phyloP scores from a whole-genome alignment of 2,797 vertebrate genomes.

The Eutrigla gurnardus region DNA sequence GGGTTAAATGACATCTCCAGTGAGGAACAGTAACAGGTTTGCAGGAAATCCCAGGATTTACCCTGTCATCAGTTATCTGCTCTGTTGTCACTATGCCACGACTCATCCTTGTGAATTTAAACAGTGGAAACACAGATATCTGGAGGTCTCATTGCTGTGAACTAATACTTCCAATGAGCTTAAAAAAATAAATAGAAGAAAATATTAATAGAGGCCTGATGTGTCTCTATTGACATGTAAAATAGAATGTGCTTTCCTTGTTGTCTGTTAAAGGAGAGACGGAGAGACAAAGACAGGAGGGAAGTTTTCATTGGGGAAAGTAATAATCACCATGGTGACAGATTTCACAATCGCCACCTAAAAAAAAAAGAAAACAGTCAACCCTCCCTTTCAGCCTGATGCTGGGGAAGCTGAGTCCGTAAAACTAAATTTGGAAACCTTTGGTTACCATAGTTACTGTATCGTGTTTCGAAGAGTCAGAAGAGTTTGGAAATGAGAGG shows the following conservation, averaged over 20 bases:
- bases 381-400: neutral
- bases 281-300: neutral
- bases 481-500: neutral
- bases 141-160: constrained; percentile 10
- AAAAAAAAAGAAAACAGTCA: neutral
- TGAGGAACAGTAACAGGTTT: constrained; percentile 62
- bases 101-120: constrained; percentile 13
- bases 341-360: neutral
- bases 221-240: neutral
- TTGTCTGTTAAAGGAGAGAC: neutral
- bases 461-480: neutral
- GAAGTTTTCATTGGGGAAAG: no score
- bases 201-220: neutral
- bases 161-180: neutral
- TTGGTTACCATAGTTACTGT: neutral
- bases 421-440: neutral
- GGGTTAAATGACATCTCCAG: constrained; percentile 30
- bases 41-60: constrained; percentile 65
- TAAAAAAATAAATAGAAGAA: neutral
- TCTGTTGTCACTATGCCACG: constrained; percentile 25
- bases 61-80: constrained; percentile 36
- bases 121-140: constrained; percentile 11
- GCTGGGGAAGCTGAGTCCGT: neutral
- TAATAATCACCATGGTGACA: neutral
- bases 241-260: neutral